A percentile compares a stretch with the other conserved stretches of the same genome.
Evolutionary conservation across 2,797 vertebrate genomes (phyloP).

Genomic region (Diglossa cyanea): DNA sequence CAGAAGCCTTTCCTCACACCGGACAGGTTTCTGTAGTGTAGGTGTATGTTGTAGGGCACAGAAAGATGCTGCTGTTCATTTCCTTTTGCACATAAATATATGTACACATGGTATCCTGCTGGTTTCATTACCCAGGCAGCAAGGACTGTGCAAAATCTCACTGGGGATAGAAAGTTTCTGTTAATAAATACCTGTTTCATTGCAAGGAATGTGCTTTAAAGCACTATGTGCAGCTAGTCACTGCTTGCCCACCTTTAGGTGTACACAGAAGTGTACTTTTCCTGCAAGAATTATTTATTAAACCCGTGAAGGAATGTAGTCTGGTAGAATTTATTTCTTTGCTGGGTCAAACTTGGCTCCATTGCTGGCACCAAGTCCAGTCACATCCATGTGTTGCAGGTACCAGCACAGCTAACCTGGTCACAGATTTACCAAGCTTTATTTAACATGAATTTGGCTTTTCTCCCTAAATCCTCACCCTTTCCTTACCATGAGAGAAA

Average conservation of each 20-base stretch:
- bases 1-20: neutral
- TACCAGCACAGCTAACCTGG: neutral
- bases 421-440: neutral
- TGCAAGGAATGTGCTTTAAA: neutral
- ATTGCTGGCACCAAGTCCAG: neutral
- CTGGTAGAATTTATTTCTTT: neutral
- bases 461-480: neutral
- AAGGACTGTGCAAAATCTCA: neutral
- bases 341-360: neutral
- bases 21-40: neutral
- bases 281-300: neutral
- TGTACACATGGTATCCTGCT: neutral
- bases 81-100: neutral
- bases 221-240: fast-evolving
- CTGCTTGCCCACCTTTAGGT: neutral
- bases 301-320: neutral
- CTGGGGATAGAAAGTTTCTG: neutral
- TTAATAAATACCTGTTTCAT: neutral
- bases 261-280: neutral
- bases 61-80: neutral
- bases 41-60: neutral
- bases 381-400: neutral
- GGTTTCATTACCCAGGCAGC: too few relatives aligned
- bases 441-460: neutral
- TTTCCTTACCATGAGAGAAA: neutral